Base-by-base conservation (phyloP, 2,888 invertebrate genomes). In the Orthosia cruda region DNA sequence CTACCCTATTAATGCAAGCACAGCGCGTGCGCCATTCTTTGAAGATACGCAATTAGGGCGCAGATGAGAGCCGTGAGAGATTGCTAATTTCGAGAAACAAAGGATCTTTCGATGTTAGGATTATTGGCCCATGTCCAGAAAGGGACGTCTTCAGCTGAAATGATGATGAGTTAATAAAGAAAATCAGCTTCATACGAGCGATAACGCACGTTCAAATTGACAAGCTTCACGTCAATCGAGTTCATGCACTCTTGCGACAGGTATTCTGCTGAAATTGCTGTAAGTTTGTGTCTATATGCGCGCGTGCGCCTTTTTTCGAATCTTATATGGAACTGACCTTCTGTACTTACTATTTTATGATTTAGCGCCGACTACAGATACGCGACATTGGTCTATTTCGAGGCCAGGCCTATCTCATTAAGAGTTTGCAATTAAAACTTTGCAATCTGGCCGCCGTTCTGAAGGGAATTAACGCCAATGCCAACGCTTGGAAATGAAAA, bases 361-460 rank as follows among this genome's bases (percentile, higher is more conserved):
- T 78, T 83, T 73, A 74, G 74, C 71, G 70, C 72, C 74, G 80
- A 59, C 74, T 74, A 80, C 72, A 71, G 75, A 82, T 83, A 85
- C 64, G 80, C 81, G 79, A 83, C 83, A 78, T 83, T 69, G 74
- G 87, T 87, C 89, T 91, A 90, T 91, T 91, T 90, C 89, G 89
- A 91, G 89, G 87, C 88, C 89, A 89, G 89, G 92, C 91, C 91
- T 90, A 91, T 91, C 93, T 95, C 94, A 95, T 95, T 94, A 95
- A 91, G 93, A 93, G 93, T 91, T 93, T 89, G 93, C 94, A 95
- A 95, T 95, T 95, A 95, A 95, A 95, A 95, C 93, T 95, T 95
- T 82, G 89, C 86, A 91, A 92, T 93, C 92, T 92, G 92, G 92
- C 91, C 88, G 89, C 89, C 88, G 89, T 90, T 92, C 91, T 89